Conservation (phyloP, 2,113 vertebrate genomes). For the Caloenas nicobarica region DNA sequence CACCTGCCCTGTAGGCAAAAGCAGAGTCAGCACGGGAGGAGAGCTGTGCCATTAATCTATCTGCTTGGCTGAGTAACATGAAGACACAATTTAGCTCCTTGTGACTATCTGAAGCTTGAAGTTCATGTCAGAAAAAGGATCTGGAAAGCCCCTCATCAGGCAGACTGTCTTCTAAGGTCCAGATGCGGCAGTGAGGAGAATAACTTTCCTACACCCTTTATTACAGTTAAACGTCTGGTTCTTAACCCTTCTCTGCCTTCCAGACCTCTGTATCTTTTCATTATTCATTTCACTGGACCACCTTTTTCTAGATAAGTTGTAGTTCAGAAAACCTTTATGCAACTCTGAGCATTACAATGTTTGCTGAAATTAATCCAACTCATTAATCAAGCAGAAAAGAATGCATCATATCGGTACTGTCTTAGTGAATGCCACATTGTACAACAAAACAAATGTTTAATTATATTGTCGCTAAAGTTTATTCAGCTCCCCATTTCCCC, state of each 20-base stretch:
- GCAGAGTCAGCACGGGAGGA: not conserved
- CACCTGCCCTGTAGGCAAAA: not conserved
- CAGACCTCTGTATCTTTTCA: not conserved
- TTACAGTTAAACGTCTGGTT: not conserved
- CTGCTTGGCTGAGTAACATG: not conserved
- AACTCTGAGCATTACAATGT: not conserved
- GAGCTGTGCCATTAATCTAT: not conserved
- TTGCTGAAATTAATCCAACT: not conserved
- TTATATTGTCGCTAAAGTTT: slow-evolving; percentile 5
- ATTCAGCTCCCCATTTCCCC: not conserved
- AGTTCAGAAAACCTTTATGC: not conserved
- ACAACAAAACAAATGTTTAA: slow-evolving; percentile 46
- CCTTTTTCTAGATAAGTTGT: not conserved
- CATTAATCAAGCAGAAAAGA: slow-evolving; percentile 9
- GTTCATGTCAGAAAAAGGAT: not conserved
- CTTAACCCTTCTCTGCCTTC: not conserved
- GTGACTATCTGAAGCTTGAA: not conserved
- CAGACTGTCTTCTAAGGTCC: not conserved
- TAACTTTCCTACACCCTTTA: not conserved
- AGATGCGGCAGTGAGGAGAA: not conserved
- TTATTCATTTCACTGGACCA: not conserved
- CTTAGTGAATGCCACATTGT: not conserved
- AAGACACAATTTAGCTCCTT: not conserved
- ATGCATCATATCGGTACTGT: not conserved
- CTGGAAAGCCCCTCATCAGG: not conserved